Percentiles rank a stretch among this genome's conserved stretches.
Conservation (phyloP, 2,888 invertebrate genomes). For the Microctonus aethiopoides region DNA sequence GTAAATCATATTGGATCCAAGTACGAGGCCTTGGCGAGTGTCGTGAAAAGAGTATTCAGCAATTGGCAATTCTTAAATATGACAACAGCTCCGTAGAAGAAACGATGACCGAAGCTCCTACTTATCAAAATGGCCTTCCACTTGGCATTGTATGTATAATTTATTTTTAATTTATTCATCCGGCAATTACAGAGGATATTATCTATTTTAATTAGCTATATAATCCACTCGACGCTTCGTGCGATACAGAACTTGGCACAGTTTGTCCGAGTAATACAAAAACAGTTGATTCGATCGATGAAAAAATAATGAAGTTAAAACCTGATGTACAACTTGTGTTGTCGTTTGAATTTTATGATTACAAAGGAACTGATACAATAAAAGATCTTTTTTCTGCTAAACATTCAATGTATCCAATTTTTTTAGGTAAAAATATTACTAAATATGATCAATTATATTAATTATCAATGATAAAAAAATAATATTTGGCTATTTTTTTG, state of each 20-base stretch:
- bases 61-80: constrained; percentile 69
- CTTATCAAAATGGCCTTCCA: constrained; percentile 56
- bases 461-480: not conserved
- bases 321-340: constrained; percentile 85
- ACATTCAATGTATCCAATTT: constrained; percentile 5
- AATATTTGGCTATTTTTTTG: not conserved
- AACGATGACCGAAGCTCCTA: constrained; percentile 54
- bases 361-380: constrained; percentile 52
- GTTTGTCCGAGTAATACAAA: constrained; percentile 82
- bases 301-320: constrained; percentile 76
- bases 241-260: constrained; percentile 78
- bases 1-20: constrained; percentile 70
- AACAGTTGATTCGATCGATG: constrained; percentile 76
- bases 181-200: too few relatives aligned
- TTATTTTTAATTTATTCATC: too few relatives aligned
- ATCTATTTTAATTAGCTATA: constrained; percentile 72
- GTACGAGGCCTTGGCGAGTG: constrained; percentile 69
- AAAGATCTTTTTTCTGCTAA: constrained; percentile 1
- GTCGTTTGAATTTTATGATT: constrained; percentile 81
- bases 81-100: constrained; percentile 52
- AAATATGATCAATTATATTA: not conserved
- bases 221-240: constrained; percentile 82
- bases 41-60: constrained; percentile 56
- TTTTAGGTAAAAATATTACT: not conserved
- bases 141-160: constrained; percentile 61